phyloP scores from a whole-genome alignment of 1,140 invertebrate species.

The Panagrolaimus sp. region DNA sequence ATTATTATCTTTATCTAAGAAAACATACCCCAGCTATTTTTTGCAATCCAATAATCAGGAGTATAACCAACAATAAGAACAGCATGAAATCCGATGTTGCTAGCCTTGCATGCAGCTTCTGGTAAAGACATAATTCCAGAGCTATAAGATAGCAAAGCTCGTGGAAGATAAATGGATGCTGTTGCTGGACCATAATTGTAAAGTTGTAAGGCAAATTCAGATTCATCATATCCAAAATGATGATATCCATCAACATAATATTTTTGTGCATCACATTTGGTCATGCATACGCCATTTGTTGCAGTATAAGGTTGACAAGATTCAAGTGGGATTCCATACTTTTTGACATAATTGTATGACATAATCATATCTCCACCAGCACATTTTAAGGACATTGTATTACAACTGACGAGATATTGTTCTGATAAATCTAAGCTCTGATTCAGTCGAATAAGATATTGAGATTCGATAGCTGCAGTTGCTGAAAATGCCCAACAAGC shows the following conservation, averaged over 20 bases:
- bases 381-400: neutral
- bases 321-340: neutral
- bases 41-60: slow-evolving; percentile 69
- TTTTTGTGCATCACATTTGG: neutral
- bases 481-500: slow-evolving; percentile 1
- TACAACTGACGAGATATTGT: neutral
- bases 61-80: neutral
- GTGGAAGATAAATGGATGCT: neutral
- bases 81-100: neutral
- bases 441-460: neutral
- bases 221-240: neutral
- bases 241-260: neutral
- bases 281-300: neutral
- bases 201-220: neutral
- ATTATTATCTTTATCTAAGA: slow-evolving; percentile 13
- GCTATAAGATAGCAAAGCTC: neutral
- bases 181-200: neutral
- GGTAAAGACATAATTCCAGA: neutral
- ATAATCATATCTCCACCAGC: neutral
- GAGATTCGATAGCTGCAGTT: neutral
- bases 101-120: neutral
- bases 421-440: neutral
- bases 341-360: neutral
- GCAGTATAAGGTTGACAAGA: neutral
- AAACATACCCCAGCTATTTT: slow-evolving; percentile 69